Evolutionary conservation across 2,113 vertebrate species (phyloP).

Genomic region (Sebastes fasciatus): DNA sequence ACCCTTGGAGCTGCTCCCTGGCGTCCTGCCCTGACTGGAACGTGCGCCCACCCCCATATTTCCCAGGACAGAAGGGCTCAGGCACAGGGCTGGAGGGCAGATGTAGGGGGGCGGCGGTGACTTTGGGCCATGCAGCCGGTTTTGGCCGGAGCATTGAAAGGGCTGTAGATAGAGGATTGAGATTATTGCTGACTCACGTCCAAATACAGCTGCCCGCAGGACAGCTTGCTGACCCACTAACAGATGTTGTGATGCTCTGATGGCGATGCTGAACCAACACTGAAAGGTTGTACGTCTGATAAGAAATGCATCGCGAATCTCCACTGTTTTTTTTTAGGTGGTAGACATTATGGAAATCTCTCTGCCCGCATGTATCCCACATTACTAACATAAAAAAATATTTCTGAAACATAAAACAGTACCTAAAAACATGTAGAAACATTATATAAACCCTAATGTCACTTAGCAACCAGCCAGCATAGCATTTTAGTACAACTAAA

Average conservation of each 20-base stretch:
- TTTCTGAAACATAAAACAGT: background rate
- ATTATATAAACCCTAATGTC: background rate
- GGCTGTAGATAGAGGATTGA: slow-evolving; percentile 30
- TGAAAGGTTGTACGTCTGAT: slow-evolving; percentile 22
- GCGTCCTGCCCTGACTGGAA: slow-evolving; percentile 35
- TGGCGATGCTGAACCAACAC: background rate
- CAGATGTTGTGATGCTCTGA: slow-evolving; percentile 55
- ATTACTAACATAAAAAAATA: background rate
- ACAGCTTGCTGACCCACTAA: slow-evolving; percentile 46
- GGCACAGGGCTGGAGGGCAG: slow-evolving; percentile 55
- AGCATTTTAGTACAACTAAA: background rate
- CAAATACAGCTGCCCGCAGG: slow-evolving; percentile 39
- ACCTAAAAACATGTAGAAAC: background rate
- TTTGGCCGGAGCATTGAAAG: slow-evolving; percentile 48
- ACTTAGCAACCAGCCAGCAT: background rate
- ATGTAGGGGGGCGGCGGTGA: slow-evolving; percentile 59
- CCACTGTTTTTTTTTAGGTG: background rate
- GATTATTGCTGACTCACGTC: slow-evolving; percentile 52
- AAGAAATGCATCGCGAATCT: slow-evolving; percentile 12
- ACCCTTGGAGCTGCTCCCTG: slow-evolving; percentile 36
- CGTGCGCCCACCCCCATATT: slow-evolving; percentile 37
- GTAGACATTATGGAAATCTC: background rate
- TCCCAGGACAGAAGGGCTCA: slow-evolving; percentile 39
- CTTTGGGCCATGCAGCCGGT: slow-evolving; percentile 54
- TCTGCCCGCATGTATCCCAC: background rate